Percentiles rank a stretch among this genome's conserved stretches.
Evolutionary conservation across 2,113 vertebrate species (phyloP).

Genomic region (Daubentonia madagascariensis): DNA sequence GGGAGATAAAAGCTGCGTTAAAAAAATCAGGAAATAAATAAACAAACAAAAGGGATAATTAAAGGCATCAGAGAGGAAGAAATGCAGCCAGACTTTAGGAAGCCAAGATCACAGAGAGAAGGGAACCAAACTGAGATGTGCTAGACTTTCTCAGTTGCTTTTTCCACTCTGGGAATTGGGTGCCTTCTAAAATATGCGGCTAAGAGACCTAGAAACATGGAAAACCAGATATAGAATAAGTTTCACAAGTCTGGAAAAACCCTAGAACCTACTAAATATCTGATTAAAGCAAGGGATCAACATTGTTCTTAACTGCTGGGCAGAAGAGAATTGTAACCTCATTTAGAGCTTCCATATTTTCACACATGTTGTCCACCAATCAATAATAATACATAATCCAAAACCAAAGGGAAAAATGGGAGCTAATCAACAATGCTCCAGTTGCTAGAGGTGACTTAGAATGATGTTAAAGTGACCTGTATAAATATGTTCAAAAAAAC

Average conservation of each 20-base stretch:
- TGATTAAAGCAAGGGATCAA: not conserved
- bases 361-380: not conserved
- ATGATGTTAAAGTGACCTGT: not conserved
- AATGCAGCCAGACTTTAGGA: not conserved
- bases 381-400: not conserved
- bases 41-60: not conserved
- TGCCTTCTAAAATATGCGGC: not conserved
- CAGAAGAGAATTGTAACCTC: not conserved
- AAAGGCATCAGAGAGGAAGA: not conserved
- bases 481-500: not conserved
- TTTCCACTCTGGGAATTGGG: not conserved
- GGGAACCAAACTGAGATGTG: not conserved
- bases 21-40: not conserved
- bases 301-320: not conserved
- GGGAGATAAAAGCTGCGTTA: not conserved
- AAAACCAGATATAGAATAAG: not conserved
- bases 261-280: not conserved
- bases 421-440: not conserved
- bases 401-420: not conserved
- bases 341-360: not conserved
- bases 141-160: no score
- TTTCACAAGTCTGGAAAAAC: not conserved
- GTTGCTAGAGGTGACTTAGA: not conserved
- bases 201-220: not conserved
- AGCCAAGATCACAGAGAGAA: not conserved